A percentile compares a stretch with the other conserved stretches of the same genome.
Conservation (phyloP, 2,797 vertebrate genomes). For the Linurgus olivaceus region DNA sequence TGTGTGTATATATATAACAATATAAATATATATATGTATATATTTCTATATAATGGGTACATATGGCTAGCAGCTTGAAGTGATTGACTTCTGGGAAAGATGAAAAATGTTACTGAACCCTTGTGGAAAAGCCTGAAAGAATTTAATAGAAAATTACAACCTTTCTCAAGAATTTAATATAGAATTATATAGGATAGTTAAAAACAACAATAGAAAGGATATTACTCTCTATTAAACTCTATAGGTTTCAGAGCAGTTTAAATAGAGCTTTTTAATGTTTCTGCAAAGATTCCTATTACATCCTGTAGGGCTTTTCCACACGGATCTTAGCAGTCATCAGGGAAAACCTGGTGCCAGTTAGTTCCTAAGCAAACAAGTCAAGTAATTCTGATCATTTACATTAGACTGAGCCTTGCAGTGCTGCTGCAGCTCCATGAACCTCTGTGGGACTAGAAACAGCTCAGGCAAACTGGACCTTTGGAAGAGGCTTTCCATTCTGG, state of each 20-base stretch:
- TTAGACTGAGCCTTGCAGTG: neutral
- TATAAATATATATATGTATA: no score
- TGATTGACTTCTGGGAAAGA: constrained; percentile 45
- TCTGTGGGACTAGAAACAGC: neutral
- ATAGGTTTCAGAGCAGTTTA: constrained; percentile 43
- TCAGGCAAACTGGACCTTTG: neutral
- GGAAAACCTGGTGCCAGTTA: constrained; percentile 53
- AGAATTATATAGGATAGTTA: constrained; percentile 64
- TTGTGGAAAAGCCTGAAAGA: constrained; percentile 45
- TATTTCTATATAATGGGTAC: neutral
- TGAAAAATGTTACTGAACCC: constrained; percentile 49
- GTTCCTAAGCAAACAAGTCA: constrained; percentile 36
- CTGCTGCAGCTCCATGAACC: neutral
- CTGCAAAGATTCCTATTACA: constrained; percentile 50
- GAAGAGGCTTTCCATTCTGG: neutral
- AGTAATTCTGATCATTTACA: constrained; percentile 29
- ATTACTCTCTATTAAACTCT: constrained; percentile 62
- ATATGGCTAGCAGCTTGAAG: constrained; percentile 12
- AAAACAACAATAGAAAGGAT: constrained; percentile 65
- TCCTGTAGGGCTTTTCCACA: constrained; percentile 53
- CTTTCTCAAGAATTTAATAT: constrained; percentile 69
- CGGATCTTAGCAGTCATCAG: neutral
- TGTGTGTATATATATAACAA: no score
- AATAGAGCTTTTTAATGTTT: constrained; percentile 32
- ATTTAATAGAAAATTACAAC: constrained; percentile 65